A percentile compares a stretch with the other conserved stretches of the same genome.
Evolutionary conservation across 2,113 vertebrate species (phyloP).

Genomic region (Typhlomys cinereus): DNA sequence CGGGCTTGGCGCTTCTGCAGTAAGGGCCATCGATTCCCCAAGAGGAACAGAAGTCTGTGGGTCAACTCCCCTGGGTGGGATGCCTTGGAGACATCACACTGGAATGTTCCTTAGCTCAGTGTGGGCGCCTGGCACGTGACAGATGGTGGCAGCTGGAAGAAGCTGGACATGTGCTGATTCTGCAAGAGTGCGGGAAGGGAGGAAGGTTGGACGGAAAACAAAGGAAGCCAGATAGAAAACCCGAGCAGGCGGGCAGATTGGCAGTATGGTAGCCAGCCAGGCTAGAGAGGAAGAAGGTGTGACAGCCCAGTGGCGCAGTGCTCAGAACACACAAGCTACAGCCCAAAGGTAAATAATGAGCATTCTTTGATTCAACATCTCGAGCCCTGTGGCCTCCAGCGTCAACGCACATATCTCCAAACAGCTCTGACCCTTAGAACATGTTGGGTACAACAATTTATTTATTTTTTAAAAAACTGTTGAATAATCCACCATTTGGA

Average conservation of each 20-base stretch:
- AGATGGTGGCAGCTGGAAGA: not conserved
- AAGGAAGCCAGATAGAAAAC: not conserved
- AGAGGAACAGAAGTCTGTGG: not conserved
- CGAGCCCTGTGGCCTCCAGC: no score
- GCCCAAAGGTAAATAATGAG: no score
- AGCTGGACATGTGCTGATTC: not conserved
- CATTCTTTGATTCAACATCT: no score
- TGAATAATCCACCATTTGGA: no score
- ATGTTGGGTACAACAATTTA: no score
- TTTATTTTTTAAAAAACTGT: no score
- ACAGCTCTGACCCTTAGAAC: no score
- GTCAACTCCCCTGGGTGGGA: no score
- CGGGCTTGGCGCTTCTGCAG: not conserved
- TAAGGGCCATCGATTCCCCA: not conserved
- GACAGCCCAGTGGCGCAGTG: not conserved
- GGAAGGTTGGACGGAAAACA: not conserved
- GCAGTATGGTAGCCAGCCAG: no score
- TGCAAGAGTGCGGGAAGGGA: no score
- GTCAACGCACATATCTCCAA: no score
- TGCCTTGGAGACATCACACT: not conserved
- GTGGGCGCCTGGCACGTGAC: not conserved
- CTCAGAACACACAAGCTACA: not conserved
- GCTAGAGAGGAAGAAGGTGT: not conserved
- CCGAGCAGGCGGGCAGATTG: not conserved
- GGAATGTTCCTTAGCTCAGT: not conserved